Percentiles rank a stretch among this genome's conserved stretches.
Conservation (phyloP, 2,797 vertebrate species). For the Lacerta bilineata region DNA sequence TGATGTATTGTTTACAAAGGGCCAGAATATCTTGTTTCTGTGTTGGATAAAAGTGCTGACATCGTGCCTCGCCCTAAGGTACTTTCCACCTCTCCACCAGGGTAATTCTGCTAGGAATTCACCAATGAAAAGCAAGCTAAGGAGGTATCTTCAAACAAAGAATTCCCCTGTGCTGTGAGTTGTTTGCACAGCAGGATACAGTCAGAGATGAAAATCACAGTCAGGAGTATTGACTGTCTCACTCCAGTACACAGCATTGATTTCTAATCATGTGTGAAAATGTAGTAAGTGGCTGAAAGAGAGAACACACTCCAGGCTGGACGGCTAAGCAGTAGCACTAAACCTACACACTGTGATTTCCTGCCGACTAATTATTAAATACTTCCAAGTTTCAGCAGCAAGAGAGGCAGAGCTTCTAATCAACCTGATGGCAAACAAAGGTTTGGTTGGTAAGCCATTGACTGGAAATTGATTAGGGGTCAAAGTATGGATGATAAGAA, state of each 20-base stretch:
- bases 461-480: not conserved
- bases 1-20: not conserved
- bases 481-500: not conserved
- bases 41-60: not conserved
- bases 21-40: not conserved
- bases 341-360: not conserved
- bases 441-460: not conserved
- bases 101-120: not conserved
- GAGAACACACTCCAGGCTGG: not conserved
- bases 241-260: not conserved
- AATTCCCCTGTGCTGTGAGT: not conserved
- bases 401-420: not conserved
- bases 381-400: not conserved
- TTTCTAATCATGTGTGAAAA: constrained; percentile 8
- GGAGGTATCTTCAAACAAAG: not conserved
- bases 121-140: constrained; percentile 1
- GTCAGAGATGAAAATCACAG: not conserved
- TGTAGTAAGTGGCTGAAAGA: constrained; percentile 4
- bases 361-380: not conserved
- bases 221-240: not conserved
- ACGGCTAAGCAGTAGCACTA: not conserved
- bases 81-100: too few species aligned
- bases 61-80: not conserved
- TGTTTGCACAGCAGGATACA: not conserved
- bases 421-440: not conserved